Base-by-base conservation (phyloP, 2,888 invertebrate genomes). In the Sarcophaga variegata region DNA sequence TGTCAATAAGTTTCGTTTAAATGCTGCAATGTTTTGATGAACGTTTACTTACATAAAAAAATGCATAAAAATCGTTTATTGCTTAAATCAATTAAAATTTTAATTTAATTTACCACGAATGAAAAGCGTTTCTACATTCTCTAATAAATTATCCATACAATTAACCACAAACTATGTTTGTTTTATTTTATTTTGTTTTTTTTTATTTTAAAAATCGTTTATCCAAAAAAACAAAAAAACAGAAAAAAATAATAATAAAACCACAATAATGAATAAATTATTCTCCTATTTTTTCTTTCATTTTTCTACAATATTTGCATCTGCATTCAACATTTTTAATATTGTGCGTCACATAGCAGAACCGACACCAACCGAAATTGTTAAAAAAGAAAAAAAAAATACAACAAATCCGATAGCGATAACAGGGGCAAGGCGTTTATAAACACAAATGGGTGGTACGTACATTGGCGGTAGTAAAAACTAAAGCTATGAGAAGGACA, bases 221-320 rank as follows among this genome's bases (percentile, higher is more conserved):
- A 8, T 49, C 12, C 14, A 22, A 60, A 63, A 54, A 63, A 54
- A 81, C 54, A 49, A 64, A 25, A 64, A 76, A 66, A 22, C 22
- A 22, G n/a, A 54, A 49, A 76, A 54, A 4, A 54, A 17, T 14
- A 66, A 76, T 81, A 67, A 81, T 84, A 81, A 70, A 84, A 87
- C 87, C 87, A 67, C 84, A 84, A 82, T 79, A 84, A 87, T 84
- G 84, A 87, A 87, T 75, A 87, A 81, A 81, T 69, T 71, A 77
- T 64, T 64, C 49, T 60, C 0, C 49, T 47, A 14, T 54, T 54
- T 54, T 17, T 54, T 54, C 17, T 54, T 54, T 10, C 5, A 14
- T 54, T 54, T 54, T 54, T 54, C 54, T 54, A 17, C 17, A 17
- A 54, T 37, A 54, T 83, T 78, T 62, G 59, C 75, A 79, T 81